Evolutionary conservation across 2,888 invertebrate species (phyloP).

Genomic region (Clitarchus hookeri): DNA sequence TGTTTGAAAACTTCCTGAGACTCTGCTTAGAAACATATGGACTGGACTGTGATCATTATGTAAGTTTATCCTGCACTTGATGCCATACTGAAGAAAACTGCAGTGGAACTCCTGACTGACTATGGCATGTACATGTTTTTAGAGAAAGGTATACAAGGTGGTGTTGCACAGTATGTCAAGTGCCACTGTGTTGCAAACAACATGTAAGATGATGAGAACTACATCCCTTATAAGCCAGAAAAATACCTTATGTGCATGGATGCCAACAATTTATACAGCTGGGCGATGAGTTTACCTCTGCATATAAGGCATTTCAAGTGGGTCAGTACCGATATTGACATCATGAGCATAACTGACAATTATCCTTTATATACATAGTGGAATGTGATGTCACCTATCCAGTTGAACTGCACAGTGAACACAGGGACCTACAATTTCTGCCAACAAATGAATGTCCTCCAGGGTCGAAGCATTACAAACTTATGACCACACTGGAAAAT

Average conservation of each 20-base stretch:
- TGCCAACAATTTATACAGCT: not conserved
- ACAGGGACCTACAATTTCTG: not conserved
- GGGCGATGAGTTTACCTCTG: not conserved
- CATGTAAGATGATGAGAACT: not conserved
- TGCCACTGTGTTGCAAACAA: not conserved
- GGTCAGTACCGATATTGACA: not conserved
- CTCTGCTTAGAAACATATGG: not conserved
- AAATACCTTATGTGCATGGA: not conserved
- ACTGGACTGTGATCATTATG: not conserved
- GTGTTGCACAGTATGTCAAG: not conserved
- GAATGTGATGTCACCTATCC: not conserved
- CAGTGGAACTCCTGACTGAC: not conserved
- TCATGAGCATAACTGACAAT: not conserved
- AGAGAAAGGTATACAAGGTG: not conserved
- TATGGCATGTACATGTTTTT: not conserved
- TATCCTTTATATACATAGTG: not conserved
- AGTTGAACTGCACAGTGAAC: not conserved
- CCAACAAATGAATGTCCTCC: not conserved
- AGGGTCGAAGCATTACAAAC: not conserved
- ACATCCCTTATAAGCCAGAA: not conserved
- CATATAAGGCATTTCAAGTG: not conserved
- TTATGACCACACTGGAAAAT: not conserved
- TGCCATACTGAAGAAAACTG: not conserved
- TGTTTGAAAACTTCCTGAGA: not conserved
- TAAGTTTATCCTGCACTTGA: not conserved